These are phyloP conservation scores for Leptinotarsa haldemani DNA, from an alignment of 2,888 invertebrate genomes.

Conservation along the genomic window DNA sequence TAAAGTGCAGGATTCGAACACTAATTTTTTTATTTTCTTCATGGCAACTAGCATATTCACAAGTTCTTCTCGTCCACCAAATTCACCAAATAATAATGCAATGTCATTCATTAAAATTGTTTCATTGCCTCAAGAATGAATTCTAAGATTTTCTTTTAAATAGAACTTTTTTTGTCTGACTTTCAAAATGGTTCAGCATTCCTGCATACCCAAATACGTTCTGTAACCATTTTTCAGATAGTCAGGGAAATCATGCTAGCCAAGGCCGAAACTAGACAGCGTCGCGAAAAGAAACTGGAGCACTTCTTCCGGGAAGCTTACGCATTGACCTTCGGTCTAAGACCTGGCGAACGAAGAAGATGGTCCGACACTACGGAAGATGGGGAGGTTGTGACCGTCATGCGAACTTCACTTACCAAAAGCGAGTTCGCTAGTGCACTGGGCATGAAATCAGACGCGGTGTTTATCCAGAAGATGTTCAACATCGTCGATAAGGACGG, in stretches of 20 bases:
- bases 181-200: no score
- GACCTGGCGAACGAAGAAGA: conserved; percentile 86
- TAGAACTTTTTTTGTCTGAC: no score
- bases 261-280: conserved; percentile 92
- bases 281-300: conserved; percentile 91
- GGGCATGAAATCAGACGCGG: conserved; percentile 94
- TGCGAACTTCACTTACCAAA: conserved; percentile 91
- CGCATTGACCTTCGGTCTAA: conserved; percentile 89
- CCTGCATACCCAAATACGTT: no score
- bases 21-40: no score
- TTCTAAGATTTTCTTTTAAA: no score
- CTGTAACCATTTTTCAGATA: conserved; percentile 65
- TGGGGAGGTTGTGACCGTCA: conserved; percentile 88
- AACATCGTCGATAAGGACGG: conserved; percentile 96
- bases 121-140: no score
- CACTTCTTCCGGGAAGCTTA: conserved; percentile 97
- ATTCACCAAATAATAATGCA: no score
- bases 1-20: no score
- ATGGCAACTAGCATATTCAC: no score
- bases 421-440: conserved; percentile 94
- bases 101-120: no score
- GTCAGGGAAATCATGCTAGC: conserved; percentile 87
- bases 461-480: conserved; percentile 97
- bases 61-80: no score
- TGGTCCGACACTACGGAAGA: conserved; percentile 79